Conservation (phyloP, 2,888 invertebrate genomes). For the Temnothorax ravouxi region DNA sequence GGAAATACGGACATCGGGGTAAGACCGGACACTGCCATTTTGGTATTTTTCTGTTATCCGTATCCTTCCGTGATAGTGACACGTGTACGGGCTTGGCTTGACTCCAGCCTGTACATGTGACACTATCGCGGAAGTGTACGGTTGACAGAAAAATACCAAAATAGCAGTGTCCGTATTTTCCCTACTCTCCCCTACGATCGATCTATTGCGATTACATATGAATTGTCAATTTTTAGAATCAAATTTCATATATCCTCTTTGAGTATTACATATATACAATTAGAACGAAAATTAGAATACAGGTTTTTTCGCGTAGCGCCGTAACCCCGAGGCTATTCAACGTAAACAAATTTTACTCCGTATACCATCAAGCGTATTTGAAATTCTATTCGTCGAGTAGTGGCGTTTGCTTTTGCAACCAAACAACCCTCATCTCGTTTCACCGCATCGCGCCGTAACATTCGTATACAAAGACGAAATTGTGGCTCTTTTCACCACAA, state of each 20-base stretch:
- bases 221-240: not conserved
- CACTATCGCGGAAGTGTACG: too few species aligned
- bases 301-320: not conserved
- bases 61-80: too few species aligned
- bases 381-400: slow-evolving; percentile 73
- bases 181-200: not conserved
- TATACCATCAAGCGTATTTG: slow-evolving; percentile 60
- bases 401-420: slow-evolving; percentile 53
- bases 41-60: too few species aligned
- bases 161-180: too few species aligned
- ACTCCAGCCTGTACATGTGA: too few species aligned
- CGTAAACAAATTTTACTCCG: slow-evolving; percentile 62
- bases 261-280: not conserved
- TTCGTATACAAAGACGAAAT: not conserved
- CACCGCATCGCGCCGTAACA: slow-evolving; percentile 36
- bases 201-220: not conserved
- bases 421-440: slow-evolving; percentile 55
- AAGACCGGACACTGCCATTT: too few species aligned
- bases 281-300: slow-evolving; percentile 27
- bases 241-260: not conserved
- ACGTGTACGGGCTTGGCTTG: too few species aligned
- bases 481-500: not conserved
- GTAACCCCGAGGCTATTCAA: slow-evolving; percentile 1
- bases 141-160: too few species aligned
- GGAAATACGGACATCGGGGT: too few species aligned